Base-by-base conservation (phyloP, 37 sponge, comb jelly and placozoan genomes). In the Cliona cf. orientalis region DNA sequence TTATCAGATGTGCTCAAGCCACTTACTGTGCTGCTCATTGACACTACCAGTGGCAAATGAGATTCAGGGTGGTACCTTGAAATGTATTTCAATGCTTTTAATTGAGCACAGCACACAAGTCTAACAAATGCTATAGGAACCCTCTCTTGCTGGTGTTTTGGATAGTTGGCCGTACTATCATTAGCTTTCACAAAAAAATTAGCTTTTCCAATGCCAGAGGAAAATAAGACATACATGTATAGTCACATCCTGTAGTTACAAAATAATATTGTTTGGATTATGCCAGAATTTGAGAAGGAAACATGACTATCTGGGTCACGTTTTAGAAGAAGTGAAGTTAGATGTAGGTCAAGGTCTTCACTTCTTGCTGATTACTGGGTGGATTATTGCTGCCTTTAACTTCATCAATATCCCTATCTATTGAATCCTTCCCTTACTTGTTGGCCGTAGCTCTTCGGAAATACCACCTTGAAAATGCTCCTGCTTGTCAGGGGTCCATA, bases 1-100 rank as follows among this genome's bases (percentile, higher is more conserved):
- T 31, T 79, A 34, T 38, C 80, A 46, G 21, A 79, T 64, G 53
- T 64, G 25, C 22, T 65, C 33, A 12, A 79, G 66, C 80, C 80
- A 79, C 3, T n/a, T 7, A 19, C 31, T 14, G 36, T 79, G 80
- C 34, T 79, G 68, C 29, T 79, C n/a, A 5, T 29, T n/a, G n/a
- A n/a, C 6, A n/a, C 6, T 7, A 25, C 11, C 53, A 49, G 14
- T 49, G 14, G 53, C 14, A 49, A 49, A 49, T 49, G 53, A 49
- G 53, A 19, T 49, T 9, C 9, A 49, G 77, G 12, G 61, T 37
- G 3, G 59, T 26, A 33, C 28, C 42, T 31, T 17, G 12, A 58
- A 57, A 57, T 5, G 59, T 61, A 40, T 4, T 57, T 11, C 6
- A 5, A 57, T 76, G 53, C 53, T 49, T 49, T 49, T 49, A 49